Evolutionary conservation across 37 sponge, comb jelly and placozoan species (phyloP).

Genomic region (Aplysina aerophoba): DNA sequence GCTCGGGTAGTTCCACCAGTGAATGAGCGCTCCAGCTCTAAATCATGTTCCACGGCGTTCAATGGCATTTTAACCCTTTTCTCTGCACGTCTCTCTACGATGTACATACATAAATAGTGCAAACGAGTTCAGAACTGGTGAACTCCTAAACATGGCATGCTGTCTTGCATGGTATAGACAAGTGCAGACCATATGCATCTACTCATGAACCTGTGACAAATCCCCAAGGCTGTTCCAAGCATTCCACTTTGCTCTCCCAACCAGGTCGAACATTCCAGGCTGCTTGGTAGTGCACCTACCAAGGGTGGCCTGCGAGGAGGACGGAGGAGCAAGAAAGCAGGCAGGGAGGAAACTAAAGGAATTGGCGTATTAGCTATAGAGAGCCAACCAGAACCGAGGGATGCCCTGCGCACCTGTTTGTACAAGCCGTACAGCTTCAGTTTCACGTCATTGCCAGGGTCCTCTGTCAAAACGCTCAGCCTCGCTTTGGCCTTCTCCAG

Average conservation of each 20-base stretch:
- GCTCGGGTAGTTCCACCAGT: no score
- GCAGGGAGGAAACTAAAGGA: background rate
- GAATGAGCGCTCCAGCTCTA: background rate
- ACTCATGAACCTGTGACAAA: slow-evolving; percentile 42
- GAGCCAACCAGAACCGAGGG: background rate
- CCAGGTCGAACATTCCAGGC: slow-evolving; percentile 92
- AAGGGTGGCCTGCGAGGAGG: slow-evolving; percentile 71
- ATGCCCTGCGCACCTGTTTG: slow-evolving; percentile 78
- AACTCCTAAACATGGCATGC: background rate
- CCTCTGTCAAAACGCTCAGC: slow-evolving; percentile 71
- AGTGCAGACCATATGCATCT: background rate
- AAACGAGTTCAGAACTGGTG: no score
- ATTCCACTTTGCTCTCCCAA: slow-evolving; percentile 93
- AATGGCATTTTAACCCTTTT: no score
- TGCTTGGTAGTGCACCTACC: slow-evolving; percentile 82
- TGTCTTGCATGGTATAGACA: background rate
- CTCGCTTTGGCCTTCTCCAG: slow-evolving; percentile 79
- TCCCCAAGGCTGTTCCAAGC: slow-evolving; percentile 87
- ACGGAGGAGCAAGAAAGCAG: background rate
- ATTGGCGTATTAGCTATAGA: background rate
- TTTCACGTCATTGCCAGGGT: slow-evolving; percentile 93
- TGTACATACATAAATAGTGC: no score
- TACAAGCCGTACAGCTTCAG: slow-evolving; percentile 89
- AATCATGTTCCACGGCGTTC: background rate
- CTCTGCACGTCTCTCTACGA: no score